Evolutionary conservation across 2,888 invertebrate genomes (phyloP).

Genomic region (Drosophila leonis): DNA sequence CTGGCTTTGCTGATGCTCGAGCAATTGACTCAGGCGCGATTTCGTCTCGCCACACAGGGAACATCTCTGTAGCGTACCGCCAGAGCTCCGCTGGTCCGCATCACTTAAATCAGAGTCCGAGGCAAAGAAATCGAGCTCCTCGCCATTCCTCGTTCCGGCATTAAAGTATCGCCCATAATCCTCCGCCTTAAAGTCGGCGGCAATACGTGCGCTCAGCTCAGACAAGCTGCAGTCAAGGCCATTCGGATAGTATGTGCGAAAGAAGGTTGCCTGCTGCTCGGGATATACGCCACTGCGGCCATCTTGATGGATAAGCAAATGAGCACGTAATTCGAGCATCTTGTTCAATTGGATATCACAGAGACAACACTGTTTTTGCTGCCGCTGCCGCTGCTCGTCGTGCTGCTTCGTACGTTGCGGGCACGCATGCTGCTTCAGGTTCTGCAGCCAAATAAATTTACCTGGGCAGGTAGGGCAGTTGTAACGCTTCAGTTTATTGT

Average conservation of each 20-base stretch:
- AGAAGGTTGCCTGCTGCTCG: slow-evolving; percentile 55
- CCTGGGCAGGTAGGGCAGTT: slow-evolving; percentile 81
- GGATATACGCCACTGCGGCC: slow-evolving; percentile 70
- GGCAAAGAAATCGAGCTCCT: slow-evolving; percentile 82
- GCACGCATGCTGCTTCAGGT: slow-evolving; percentile 79
- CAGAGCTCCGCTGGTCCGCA: slow-evolving; percentile 11
- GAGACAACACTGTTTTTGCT: slow-evolving; percentile 63
- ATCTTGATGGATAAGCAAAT: slow-evolving; percentile 69
- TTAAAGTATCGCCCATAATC: slow-evolving; percentile 78
- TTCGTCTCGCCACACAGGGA: slow-evolving; percentile 71
- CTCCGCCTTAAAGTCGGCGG: slow-evolving; percentile 62
- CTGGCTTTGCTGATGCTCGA: slow-evolving; percentile 73
- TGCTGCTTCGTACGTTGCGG: slow-evolving; percentile 37
- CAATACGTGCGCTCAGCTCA: slow-evolving; percentile 57
- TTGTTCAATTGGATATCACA: slow-evolving; percentile 63
- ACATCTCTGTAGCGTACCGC: slow-evolving; percentile 61
- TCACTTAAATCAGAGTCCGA: slow-evolving; percentile 67
- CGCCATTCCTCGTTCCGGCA: slow-evolving; percentile 78
- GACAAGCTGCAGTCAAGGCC: slow-evolving; percentile 35
- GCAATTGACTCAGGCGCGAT: slow-evolving; percentile 60
- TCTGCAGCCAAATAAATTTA: slow-evolving; percentile 83
- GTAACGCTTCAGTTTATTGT: slow-evolving; percentile 74
- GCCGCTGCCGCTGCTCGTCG: background rate
- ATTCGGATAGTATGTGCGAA: slow-evolving; percentile 45
- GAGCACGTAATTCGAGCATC: slow-evolving; percentile 64